phyloP scores from a whole-genome alignment of 2,888 invertebrate species.

The Erynnis tages region DNA sequence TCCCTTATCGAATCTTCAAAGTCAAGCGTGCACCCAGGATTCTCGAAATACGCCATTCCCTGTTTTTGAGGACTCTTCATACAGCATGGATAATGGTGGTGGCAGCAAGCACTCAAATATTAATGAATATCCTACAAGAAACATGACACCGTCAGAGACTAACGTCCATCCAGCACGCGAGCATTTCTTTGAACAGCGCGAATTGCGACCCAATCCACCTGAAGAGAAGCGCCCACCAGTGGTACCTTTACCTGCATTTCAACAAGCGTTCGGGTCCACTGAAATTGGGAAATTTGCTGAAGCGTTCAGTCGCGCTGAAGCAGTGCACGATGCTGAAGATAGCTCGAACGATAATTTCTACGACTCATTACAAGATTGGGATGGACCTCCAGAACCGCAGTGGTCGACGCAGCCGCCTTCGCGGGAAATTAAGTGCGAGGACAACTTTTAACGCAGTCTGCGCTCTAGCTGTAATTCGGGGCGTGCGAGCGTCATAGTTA shows the following conservation, averaged over 20 bases:
- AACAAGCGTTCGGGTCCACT: slow-evolving; percentile 92
- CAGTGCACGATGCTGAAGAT: slow-evolving; percentile 66
- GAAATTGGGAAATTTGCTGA: slow-evolving; percentile 92
- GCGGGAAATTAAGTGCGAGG: slow-evolving; percentile 75
- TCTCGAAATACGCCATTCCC: slow-evolving; percentile 65
- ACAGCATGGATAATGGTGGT: slow-evolving; percentile 46
- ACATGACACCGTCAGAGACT: slow-evolving; percentile 42
- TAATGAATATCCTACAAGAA: slow-evolving; percentile 46
- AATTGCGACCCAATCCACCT: slow-evolving; percentile 54
- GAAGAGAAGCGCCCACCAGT: slow-evolving; percentile 66
- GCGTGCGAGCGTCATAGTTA: slow-evolving; percentile 66
- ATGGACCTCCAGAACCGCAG: slow-evolving; percentile 59
- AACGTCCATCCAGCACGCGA: slow-evolving; percentile 44
- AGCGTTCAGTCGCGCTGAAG: slow-evolving; percentile 83
- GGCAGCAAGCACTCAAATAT: slow-evolving; percentile 39
- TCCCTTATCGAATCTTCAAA: slow-evolving; percentile 52
- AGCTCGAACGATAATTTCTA: slow-evolving; percentile 62
- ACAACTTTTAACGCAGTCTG: slow-evolving; percentile 64
- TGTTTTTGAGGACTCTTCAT: slow-evolving; percentile 59
- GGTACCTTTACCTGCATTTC: slow-evolving; percentile 89
- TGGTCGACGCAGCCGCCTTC: slow-evolving; percentile 64
- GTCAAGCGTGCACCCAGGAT: slow-evolving; percentile 57
- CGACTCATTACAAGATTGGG: slow-evolving; percentile 72
- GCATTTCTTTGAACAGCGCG: slow-evolving; percentile 40
- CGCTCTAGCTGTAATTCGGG: slow-evolving; percentile 60